phyloP scores from a whole-genome alignment of 2,113 vertebrate genomes.

The Drymodes brunneopygia region DNA sequence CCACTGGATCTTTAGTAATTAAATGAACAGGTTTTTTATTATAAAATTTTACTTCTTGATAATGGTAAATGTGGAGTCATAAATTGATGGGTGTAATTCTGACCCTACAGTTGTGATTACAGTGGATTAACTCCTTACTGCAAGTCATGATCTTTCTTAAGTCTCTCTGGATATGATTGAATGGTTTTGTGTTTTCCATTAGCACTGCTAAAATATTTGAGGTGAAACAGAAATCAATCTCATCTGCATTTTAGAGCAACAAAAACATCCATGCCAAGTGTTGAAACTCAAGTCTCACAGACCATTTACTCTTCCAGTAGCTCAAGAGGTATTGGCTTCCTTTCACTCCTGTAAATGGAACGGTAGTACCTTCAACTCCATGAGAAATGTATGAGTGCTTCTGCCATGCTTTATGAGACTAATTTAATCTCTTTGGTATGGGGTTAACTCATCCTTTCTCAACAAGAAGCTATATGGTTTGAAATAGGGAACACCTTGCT shows the following conservation, averaged over 20 bases:
- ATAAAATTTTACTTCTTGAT: not conserved
- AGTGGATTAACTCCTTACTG: not conserved
- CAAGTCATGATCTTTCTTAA: not conserved
- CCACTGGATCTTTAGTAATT: not conserved
- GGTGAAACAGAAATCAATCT: not conserved
- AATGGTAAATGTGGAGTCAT: not conserved
- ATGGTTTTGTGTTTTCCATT: not conserved
- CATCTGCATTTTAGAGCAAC: not conserved
- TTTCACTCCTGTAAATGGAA: not conserved
- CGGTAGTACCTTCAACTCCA: not conserved
- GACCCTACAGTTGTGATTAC: not conserved
- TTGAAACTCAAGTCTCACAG: not conserved
- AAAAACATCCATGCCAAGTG: not conserved
- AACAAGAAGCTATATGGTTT: not conserved
- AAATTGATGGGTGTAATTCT: not conserved
- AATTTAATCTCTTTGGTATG: not conserved
- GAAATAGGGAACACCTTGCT: not conserved
- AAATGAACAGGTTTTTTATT: not conserved
- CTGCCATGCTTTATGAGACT: not conserved
- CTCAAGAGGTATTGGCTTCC: not conserved
- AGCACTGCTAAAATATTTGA: not conserved
- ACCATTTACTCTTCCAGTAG: not conserved
- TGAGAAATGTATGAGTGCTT: not conserved
- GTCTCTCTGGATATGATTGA: not conserved
- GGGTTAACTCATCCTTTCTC: not conserved